phyloP scores from a whole-genome alignment of 2,113 vertebrate genomes.

The Zosterops hypoxanthus region DNA sequence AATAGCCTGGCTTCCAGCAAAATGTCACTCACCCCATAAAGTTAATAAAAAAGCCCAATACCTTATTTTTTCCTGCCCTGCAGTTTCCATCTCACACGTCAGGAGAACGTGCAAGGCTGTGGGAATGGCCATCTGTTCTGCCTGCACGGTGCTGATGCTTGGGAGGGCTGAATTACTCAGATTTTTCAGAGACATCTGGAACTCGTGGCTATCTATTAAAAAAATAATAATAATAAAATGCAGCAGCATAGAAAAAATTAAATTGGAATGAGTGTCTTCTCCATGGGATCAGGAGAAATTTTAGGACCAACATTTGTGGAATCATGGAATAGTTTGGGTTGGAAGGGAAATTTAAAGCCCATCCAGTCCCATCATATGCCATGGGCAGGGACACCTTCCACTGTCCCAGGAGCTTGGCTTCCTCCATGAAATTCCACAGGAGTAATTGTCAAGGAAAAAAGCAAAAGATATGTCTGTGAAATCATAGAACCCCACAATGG shows the following conservation, averaged over 20 bases:
- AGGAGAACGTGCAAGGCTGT: not conserved
- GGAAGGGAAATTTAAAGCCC: not conserved
- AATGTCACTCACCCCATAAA: not conserved
- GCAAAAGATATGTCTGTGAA: too few species aligned
- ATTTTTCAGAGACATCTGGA: constrained; percentile 33
- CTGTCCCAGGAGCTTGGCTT: not conserved
- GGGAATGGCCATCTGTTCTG: constrained; percentile 43
- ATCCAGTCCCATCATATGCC: not conserved
- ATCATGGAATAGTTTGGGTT: too few species aligned
- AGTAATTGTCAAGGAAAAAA: too few species aligned
- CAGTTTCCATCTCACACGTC: not conserved
- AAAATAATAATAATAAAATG: not conserved
- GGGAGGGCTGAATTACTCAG: not conserved
- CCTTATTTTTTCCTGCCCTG: not conserved
- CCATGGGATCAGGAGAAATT: not conserved
- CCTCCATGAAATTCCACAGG: too few species aligned
- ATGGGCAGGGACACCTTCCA: not conserved
- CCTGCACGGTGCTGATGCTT: not conserved
- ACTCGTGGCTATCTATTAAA: not conserved
- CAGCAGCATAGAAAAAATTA: not conserved
- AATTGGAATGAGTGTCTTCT: not conserved
- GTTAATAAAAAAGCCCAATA: not conserved
- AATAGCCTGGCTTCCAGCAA: constrained; percentile 21
- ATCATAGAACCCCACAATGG: too few species aligned
- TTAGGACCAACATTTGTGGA: not conserved